These are phyloP conservation scores for Cataglyphis altisquamis DNA, from an alignment of 2,888 invertebrate species.

Conservation along the genomic window DNA sequence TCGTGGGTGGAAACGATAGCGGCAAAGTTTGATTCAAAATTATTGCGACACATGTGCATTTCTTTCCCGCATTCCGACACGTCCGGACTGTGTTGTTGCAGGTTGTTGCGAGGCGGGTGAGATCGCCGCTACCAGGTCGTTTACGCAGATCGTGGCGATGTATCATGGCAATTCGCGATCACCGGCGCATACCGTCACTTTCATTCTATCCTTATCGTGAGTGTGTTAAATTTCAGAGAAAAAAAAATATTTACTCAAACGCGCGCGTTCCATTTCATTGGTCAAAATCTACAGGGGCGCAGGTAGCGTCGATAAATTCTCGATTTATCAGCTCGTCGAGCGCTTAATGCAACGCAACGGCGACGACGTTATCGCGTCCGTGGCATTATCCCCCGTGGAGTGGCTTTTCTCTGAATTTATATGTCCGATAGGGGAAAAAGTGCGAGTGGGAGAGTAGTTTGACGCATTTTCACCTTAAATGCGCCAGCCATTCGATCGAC, in stretches of 20 bases:
- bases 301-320: slow-evolving; percentile 74
- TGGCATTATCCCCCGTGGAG: slow-evolving; percentile 67
- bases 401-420: slow-evolving; percentile 70
- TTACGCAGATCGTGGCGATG: slow-evolving; percentile 4
- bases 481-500: slow-evolving; percentile 4
- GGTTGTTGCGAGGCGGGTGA: slow-evolving; percentile 6
- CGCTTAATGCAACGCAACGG: slow-evolving; percentile 75
- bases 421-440: slow-evolving; percentile 53
- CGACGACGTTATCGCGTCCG: slow-evolving; percentile 71
- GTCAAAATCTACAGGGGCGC: slow-evolving; percentile 59
- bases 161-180: slow-evolving; percentile 3
- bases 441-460: slow-evolving; percentile 22
- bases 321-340: slow-evolving; percentile 78
- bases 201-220: slow-evolving; percentile 13
- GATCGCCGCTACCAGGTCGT: background rate
- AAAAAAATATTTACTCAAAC: slow-evolving; percentile 19
- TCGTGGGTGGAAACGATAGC: slow-evolving; percentile 57
- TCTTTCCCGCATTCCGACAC: slow-evolving; percentile 12
- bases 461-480: slow-evolving; percentile 13
- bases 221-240: slow-evolving; percentile 7
- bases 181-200: background rate
- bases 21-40: slow-evolving; percentile 58
- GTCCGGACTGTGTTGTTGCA: slow-evolving; percentile 22
- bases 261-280: slow-evolving; percentile 7
- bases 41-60: slow-evolving; percentile 45